Evolutionary conservation across 2,113 vertebrate species (phyloP).

Genomic region (Colaptes auratus): DNA sequence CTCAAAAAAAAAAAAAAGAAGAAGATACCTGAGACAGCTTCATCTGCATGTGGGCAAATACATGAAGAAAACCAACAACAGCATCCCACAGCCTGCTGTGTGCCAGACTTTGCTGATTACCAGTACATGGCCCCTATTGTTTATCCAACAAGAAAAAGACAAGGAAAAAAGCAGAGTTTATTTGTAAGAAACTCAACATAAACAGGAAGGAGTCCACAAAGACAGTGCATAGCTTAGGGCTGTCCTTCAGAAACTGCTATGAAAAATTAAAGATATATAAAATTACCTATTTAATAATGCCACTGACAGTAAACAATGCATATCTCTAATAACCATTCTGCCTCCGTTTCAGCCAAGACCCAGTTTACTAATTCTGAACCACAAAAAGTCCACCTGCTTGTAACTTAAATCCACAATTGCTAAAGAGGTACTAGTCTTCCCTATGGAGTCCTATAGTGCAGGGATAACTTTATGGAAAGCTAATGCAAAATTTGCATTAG

Average conservation of each 20-base stretch:
- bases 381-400: not conserved
- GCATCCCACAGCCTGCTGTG: constrained; percentile 97
- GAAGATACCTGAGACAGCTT: constrained; percentile 92
- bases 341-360: not conserved
- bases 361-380: not conserved
- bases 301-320: not conserved
- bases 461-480: not conserved
- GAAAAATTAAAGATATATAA: not conserved
- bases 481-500: not conserved
- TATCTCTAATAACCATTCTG: not conserved
- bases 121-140: constrained; percentile 91
- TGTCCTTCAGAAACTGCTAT: not conserved
- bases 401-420: not conserved
- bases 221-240: not conserved
- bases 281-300: not conserved
- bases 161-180: not conserved
- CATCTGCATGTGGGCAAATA: constrained; percentile 99
- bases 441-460: not conserved
- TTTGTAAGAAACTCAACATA: not conserved
- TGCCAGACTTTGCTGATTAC: constrained; percentile 95
- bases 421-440: not conserved
- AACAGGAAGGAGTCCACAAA: not conserved
- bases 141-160: not conserved
- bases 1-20: not conserved
- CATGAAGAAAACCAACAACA: constrained; percentile 95